phyloP scores from a whole-genome alignment of 35 echinoderm and acorn worm genomes.

The Eucidaris tribuloides region DNA sequence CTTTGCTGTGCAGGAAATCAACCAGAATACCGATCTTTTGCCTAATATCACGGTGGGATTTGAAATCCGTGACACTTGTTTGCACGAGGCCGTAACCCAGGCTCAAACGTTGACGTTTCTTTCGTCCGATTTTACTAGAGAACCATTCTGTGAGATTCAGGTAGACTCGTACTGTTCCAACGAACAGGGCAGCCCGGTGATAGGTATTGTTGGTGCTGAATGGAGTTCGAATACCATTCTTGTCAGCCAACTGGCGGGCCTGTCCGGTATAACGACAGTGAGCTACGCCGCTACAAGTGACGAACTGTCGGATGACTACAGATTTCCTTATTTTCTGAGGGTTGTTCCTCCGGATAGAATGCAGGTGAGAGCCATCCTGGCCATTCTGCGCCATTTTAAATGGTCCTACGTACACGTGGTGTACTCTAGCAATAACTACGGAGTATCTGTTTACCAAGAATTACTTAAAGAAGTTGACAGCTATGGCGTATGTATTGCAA shows the following conservation, averaged over 20 bases:
- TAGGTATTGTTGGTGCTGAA: conserved; percentile 38
- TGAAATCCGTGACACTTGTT: conserved; percentile 43
- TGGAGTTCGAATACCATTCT: conserved; percentile 32
- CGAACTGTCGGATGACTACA: conserved; percentile 29
- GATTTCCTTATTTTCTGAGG: conserved; percentile 48
- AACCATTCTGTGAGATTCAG: too few relatives aligned
- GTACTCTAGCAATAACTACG: conserved; percentile 32
- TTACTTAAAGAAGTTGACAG: not conserved
- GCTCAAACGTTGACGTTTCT: not conserved
- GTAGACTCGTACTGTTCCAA: too few relatives aligned
- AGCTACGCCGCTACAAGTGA: conserved; percentile 44
- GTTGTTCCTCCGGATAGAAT: conserved; percentile 33
- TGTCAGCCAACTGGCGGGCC: not conserved
- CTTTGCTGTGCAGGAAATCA: conserved; percentile 37
- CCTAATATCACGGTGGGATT: conserved; percentile 29
- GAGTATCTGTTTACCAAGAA: not conserved
- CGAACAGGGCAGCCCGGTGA: not conserved
- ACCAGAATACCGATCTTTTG: conserved; percentile 16
- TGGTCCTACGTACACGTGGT: conserved; percentile 33
- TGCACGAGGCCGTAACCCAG: not conserved
- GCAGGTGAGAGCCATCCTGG: conserved; percentile 38
- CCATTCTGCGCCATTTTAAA: conserved; percentile 29
- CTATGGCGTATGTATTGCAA: conserved; percentile 38
- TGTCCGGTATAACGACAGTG: conserved; percentile 13
- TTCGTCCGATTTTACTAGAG: too few relatives aligned